A percentile compares a stretch with the other conserved stretches of the same genome.
Evolutionary conservation across 2,113 vertebrate genomes (phyloP).

Genomic region (Odontesthes bonariensis): DNA sequence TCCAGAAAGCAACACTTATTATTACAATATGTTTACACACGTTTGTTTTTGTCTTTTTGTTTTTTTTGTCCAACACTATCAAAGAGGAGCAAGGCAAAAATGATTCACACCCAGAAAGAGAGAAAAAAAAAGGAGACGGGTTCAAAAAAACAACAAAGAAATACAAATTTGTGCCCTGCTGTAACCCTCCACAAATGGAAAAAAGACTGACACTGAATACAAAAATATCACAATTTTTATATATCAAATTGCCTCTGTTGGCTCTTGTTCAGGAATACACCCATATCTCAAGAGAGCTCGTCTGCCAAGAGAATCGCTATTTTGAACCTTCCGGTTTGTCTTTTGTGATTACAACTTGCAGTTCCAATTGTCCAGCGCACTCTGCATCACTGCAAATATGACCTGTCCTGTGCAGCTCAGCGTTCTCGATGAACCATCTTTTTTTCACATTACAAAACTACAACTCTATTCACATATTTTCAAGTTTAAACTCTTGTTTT

Average conservation of each 20-base stretch:
- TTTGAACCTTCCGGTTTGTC: conserved; percentile 64
- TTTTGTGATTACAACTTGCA: conserved; percentile 79
- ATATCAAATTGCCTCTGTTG: conserved; percentile 88
- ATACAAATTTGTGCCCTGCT: conserved; percentile 85
- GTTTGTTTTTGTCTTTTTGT: conserved; percentile 26
- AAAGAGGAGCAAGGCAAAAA: conserved; percentile 86
- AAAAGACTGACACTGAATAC: conserved; percentile 90
- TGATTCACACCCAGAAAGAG: conserved; percentile 80
- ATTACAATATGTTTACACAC: conserved; percentile 82
- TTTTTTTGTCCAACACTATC: conserved; percentile 83
- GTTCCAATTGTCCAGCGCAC: conserved; percentile 85
- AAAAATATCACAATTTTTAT: conserved; percentile 96
- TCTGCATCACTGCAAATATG: conserved; percentile 81
- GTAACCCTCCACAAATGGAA: conserved; percentile 86
- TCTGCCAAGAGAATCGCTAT: conserved; percentile 71
- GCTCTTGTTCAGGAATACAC: conserved; percentile 84
- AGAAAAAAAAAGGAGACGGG: conserved; percentile 19
- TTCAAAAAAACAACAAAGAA: conserved; percentile 39
- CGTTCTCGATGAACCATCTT: conserved; percentile 68
- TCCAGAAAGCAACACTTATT: conserved; percentile 87
- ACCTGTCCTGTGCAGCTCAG: conserved; percentile 76
- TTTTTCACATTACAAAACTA: conserved; percentile 91
- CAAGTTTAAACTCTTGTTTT: conserved; percentile 88
- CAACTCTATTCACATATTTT: conserved; percentile 89
- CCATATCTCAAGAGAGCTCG: conserved; percentile 71